Evolutionary conservation across 1,140 invertebrate genomes (phyloP).

Genomic region (Ceratina australensis): DNA sequence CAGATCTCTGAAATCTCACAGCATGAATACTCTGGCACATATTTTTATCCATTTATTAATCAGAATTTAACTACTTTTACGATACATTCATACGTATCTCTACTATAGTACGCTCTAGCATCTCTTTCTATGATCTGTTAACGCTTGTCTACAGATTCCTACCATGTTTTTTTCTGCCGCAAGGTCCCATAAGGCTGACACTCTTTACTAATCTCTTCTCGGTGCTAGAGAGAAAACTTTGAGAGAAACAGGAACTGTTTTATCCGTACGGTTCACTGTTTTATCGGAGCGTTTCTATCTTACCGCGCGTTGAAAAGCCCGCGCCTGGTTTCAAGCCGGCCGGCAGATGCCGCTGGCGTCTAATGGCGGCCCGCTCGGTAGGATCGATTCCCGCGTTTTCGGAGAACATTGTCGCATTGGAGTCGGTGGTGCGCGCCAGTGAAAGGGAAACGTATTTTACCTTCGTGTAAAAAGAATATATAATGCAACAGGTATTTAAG

Average conservation of each 20-base stretch:
- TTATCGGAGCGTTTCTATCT: slow-evolving; percentile 25
- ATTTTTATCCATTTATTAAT: too few relatives aligned
- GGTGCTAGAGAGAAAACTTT: background rate
- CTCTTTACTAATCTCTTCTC: too few relatives aligned
- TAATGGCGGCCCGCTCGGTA: background rate
- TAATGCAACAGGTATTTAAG: slow-evolving; percentile 11
- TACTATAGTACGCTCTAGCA: too few relatives aligned
- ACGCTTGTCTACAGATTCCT: too few relatives aligned
- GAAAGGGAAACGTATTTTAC: slow-evolving; percentile 24
- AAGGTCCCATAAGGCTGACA: too few relatives aligned
- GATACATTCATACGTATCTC: too few relatives aligned
- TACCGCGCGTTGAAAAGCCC: background rate
- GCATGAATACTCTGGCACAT: too few relatives aligned
- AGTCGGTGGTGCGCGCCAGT: background rate
- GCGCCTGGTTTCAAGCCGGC: too few relatives aligned
- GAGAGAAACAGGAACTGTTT: slow-evolving; percentile 21
- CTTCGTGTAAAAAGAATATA: background rate
- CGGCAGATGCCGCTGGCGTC: slow-evolving; percentile 31
- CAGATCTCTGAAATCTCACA: too few relatives aligned
- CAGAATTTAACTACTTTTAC: too few relatives aligned
- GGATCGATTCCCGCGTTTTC: background rate
- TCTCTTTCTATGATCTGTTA: too few relatives aligned
- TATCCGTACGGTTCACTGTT: slow-evolving; percentile 23
- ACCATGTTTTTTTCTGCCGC: too few relatives aligned
- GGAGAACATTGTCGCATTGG: background rate